Conservation (phyloP, 2,797 vertebrate genomes). For the Phylloscopus collybita region DNA sequence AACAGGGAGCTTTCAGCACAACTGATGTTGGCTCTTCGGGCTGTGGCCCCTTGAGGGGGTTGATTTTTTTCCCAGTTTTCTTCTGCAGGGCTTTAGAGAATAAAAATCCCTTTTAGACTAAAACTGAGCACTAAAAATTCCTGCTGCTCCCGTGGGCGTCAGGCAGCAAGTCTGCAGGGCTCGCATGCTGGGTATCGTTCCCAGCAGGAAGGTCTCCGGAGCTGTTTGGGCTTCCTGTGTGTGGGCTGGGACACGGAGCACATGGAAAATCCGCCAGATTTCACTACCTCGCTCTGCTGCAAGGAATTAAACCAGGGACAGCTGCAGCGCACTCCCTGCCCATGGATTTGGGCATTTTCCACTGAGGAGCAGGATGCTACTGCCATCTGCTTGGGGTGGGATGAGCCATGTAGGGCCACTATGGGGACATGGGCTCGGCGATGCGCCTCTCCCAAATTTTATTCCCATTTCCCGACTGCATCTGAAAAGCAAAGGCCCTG, state of each 20-base stretch:
- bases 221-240: neutral
- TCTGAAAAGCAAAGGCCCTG: rapidly evolving
- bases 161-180: neutral
- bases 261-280: neutral
- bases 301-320: neutral
- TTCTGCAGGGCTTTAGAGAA: neutral
- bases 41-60: too few relatives aligned
- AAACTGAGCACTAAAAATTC: neutral
- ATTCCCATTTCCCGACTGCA: rapidly evolving
- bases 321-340: neutral
- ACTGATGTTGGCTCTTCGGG: rapidly evolving
- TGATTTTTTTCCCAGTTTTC: neutral
- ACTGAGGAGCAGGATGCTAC: neutral
- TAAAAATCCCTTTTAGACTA: neutral
- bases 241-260: neutral
- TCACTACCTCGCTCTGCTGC: neutral
- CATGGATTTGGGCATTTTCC: neutral
- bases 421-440: rapidly evolving
- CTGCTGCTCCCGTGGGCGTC: neutral
- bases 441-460: neutral
- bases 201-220: neutral
- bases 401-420: rapidly evolving
- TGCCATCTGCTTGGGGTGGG: neutral
- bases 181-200: rapidly evolving
- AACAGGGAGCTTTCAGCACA: neutral